Evolutionary conservation across 2,113 vertebrate genomes (phyloP).

Genomic region (Entomyzon cyanotis): DNA sequence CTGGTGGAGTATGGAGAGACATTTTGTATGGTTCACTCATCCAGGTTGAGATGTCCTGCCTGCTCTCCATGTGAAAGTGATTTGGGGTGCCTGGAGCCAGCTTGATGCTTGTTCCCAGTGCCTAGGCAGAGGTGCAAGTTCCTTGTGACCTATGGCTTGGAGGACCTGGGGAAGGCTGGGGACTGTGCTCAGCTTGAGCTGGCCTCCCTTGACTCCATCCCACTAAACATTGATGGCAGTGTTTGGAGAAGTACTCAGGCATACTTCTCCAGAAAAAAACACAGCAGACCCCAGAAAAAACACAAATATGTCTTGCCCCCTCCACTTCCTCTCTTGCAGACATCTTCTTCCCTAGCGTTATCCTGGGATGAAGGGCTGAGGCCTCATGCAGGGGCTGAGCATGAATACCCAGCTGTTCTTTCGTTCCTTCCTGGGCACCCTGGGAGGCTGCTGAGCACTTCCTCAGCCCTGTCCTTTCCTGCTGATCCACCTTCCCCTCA

Average conservation of each 20-base stretch:
- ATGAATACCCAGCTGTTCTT: not conserved
- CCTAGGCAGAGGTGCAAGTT: not conserved
- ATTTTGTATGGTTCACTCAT: not conserved
- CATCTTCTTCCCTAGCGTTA: not conserved
- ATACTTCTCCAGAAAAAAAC: not conserved
- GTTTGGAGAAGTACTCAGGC: not conserved
- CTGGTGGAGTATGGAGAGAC: not conserved
- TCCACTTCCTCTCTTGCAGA: not conserved
- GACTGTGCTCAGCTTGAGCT: not conserved
- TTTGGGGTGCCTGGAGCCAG: not conserved
- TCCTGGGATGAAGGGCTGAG: not conserved
- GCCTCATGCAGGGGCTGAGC: not conserved
- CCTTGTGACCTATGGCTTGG: rapidly evolving
- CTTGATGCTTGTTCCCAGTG: not conserved
- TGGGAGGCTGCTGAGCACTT: not conserved
- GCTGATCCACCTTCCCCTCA: not conserved
- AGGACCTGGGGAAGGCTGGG: not conserved
- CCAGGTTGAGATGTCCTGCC: not conserved
- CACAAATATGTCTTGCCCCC: not conserved
- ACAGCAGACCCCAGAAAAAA: not conserved
- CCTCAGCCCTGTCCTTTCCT: not conserved
- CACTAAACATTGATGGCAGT: not conserved
- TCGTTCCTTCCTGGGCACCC: not conserved
- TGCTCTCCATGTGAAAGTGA: rapidly evolving
- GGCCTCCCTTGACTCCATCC: rapidly evolving